Percentiles rank a stretch among this genome's conserved stretches.
Evolutionary conservation across 2,888 invertebrate species (phyloP).

Genomic region (Leucophenga montana): DNA sequence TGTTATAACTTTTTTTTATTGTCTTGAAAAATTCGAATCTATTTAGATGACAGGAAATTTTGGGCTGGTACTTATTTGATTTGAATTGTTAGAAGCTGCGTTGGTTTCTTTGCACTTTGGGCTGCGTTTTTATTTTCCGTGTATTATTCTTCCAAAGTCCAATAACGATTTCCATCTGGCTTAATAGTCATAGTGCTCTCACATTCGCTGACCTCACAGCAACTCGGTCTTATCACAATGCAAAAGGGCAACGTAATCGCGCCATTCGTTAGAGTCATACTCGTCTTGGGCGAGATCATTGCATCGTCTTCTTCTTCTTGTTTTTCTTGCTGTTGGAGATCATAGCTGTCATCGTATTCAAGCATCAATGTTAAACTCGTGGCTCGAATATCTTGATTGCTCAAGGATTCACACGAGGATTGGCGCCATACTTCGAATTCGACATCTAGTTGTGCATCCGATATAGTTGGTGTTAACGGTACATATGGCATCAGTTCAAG

Average conservation of each 20-base stretch:
- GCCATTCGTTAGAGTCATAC: no score
- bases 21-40: background rate
- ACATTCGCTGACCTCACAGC: background rate
- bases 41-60: background rate
- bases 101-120: no score
- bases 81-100: background rate
- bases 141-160: background rate
- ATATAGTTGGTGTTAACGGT: background rate
- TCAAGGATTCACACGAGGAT: no score
- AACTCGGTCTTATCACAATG: no score
- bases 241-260: no score
- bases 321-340: background rate
- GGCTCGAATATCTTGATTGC: slow-evolving; percentile 5
- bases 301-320: background rate
- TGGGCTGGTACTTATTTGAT: background rate
- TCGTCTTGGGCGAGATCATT: background rate
- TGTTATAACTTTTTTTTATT: no score
- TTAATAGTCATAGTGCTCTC: slow-evolving; percentile 54
- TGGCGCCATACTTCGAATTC: no score
- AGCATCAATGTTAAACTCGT: slow-evolving; percentile 29
- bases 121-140: no score
- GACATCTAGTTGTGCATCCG: no score
- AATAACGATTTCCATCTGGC: slow-evolving; percentile 44
- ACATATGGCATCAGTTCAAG: slow-evolving; percentile 43
- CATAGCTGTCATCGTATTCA: slow-evolving; percentile 25